Evolutionary conservation across 2,888 invertebrate species (phyloP).

Genomic region (Proisotoma minuta): DNA sequence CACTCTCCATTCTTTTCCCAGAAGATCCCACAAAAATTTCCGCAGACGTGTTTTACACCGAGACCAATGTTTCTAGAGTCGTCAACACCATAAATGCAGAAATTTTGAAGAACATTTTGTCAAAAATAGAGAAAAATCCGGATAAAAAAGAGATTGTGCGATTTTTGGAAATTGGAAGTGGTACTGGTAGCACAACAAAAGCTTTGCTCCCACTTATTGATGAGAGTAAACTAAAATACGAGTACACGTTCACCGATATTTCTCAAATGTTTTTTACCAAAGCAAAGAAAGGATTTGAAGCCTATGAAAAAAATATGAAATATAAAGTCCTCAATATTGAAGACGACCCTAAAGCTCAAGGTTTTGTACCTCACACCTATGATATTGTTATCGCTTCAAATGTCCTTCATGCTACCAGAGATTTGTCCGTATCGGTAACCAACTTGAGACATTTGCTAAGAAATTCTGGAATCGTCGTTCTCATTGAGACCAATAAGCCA

Average conservation of each 20-base stretch:
- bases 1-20: conserved; percentile 29
- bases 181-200: conserved; percentile 25
- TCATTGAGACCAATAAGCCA: conserved; percentile 18
- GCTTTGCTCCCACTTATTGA: conserved; percentile 16
- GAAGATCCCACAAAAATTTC: conserved; percentile 26
- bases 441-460: conserved; percentile 16
- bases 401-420: conserved; percentile 27
- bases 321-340: conserved; percentile 34
- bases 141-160: too few species aligned
- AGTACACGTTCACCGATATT: conserved; percentile 33
- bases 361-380: conserved; percentile 27
- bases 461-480: conserved; percentile 12
- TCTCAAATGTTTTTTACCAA: conserved; percentile 26
- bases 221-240: conserved; percentile 18
- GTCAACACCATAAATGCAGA: not conserved
- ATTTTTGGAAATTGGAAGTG: conserved; percentile 18
- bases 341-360: conserved; percentile 22
- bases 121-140: too few species aligned
- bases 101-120: not conserved
- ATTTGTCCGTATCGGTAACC: conserved; percentile 11
- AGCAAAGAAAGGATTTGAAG: conserved; percentile 22
- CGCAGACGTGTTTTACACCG: conserved; percentile 30
- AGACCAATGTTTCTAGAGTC: too few species aligned
- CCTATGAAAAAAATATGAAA: conserved; percentile 18
- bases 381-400: conserved; percentile 30